phyloP scores from a whole-genome alignment of 2,113 vertebrate species.

The Acinonyx jubatus region DNA sequence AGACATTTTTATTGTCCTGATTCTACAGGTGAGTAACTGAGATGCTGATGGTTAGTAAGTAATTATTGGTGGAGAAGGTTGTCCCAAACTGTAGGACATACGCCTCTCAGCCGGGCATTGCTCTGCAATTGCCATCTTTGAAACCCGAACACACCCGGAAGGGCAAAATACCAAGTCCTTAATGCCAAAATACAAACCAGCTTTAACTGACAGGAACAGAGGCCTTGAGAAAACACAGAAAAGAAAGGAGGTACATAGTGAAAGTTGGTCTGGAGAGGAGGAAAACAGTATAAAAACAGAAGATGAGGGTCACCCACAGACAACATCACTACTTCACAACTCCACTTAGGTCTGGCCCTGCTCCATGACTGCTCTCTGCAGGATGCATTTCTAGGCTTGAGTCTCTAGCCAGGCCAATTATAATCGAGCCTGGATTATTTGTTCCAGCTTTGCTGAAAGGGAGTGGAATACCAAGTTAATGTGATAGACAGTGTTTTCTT shows the following conservation, averaged over 20 bases:
- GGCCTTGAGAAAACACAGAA: not conserved
- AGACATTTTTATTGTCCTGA: conserved; percentile 11
- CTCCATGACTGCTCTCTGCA: not conserved
- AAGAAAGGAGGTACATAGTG: not conserved
- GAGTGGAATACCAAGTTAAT: not conserved
- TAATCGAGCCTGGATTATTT: conserved; percentile 15
- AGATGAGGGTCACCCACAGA: not conserved
- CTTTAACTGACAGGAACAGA: not conserved
- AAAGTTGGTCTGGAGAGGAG: not conserved
- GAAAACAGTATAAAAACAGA: not conserved
- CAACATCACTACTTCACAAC: too few species aligned
- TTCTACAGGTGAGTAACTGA: not conserved
- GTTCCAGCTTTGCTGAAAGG: conserved; percentile 19
- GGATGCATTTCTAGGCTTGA: not conserved
- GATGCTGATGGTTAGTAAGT: not conserved
- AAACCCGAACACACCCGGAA: not conserved
- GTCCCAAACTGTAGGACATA: not conserved
- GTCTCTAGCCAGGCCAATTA: not conserved
- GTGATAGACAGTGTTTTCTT: conserved; percentile 36
- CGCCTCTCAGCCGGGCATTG: not conserved
- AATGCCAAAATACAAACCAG: not conserved
- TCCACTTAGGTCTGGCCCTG: not conserved
- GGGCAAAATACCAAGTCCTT: not conserved
- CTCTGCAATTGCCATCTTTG: not conserved
- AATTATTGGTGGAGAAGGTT: not conserved